phyloP scores from a whole-genome alignment of 2,888 invertebrate species.

The Ptychoptera contaminata region DNA sequence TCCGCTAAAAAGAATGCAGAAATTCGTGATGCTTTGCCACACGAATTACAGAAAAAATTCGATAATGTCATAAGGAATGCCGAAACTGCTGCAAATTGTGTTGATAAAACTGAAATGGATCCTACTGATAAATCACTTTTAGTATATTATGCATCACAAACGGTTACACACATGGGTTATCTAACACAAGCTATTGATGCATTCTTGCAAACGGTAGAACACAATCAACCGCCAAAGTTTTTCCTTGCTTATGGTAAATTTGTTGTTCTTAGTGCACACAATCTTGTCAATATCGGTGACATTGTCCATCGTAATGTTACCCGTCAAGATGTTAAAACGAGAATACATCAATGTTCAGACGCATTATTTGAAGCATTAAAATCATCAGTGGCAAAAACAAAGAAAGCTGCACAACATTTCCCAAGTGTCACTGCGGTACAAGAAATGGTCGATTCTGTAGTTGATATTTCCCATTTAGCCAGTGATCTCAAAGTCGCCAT shows the following conservation, averaged over 20 bases:
- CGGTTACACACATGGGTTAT: conserved; percentile 68
- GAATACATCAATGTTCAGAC: conserved; percentile 61
- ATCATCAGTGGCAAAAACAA: conserved; percentile 72
- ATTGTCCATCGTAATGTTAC: conserved; percentile 76
- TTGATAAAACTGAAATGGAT: conserved; percentile 37
- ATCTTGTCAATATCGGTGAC: conserved; percentile 88
- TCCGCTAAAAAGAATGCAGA: conserved; percentile 56
- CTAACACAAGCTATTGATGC: conserved; percentile 82
- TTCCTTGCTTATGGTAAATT: conserved; percentile 90
- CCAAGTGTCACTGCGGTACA: conserved; percentile 82
- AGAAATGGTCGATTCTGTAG: conserved; percentile 85
- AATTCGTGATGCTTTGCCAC: conserved; percentile 52
- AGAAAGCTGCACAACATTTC: conserved; percentile 80
- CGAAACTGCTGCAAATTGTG: conserved; percentile 42
- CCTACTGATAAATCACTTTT: conserved; percentile 71
- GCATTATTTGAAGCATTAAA: conserved; percentile 67
- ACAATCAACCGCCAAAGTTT: conserved; percentile 84
- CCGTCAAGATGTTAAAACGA: conserved; percentile 53
- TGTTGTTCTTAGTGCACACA: conserved; percentile 84
- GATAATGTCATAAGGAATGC: conserved; percentile 60
- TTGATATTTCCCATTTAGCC: conserved; percentile 71
- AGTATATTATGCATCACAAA: conserved; percentile 75
- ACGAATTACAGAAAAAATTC: conserved; percentile 54
- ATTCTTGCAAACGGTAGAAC: conserved; percentile 79
- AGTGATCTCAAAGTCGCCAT: conserved; percentile 60